A percentile compares a stretch with the other conserved stretches of the same genome.
Conservation (phyloP, 1,140 invertebrate species). For the Pissodes strobi region DNA sequence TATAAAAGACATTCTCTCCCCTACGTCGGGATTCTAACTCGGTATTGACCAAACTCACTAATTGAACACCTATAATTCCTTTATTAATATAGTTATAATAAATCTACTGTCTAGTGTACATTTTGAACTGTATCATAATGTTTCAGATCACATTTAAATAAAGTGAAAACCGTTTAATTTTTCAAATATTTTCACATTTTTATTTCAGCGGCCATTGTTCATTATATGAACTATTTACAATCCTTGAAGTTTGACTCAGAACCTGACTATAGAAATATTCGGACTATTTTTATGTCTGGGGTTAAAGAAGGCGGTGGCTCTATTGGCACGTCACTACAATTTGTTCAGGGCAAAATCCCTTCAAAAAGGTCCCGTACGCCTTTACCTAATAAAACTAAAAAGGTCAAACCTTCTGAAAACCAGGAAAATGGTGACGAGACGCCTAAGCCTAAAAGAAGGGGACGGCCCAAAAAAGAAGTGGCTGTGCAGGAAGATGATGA, state of each 20-base stretch:
- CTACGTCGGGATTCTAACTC: no score
- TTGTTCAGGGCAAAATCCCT: constrained; percentile 35
- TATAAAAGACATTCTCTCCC: no score
- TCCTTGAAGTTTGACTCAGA: constrained; percentile 71
- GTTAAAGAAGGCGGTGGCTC: constrained; percentile 55
- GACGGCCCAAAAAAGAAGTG: background rate
- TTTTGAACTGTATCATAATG: background rate
- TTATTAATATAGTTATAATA: background rate
- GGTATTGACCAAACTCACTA: background rate
- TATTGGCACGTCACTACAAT: constrained; percentile 23
- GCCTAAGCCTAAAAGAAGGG: background rate
- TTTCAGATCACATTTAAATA: no score
- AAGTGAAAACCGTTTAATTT: constrained; percentile 2
- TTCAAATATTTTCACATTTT: constrained; percentile 28
- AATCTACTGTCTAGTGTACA: background rate
- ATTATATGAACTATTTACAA: constrained; percentile 74
- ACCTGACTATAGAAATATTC: constrained; percentile 76
- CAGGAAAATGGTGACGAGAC: constrained; percentile 13
- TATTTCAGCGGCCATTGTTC: constrained; percentile 62
- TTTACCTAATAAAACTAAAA: constrained; percentile 14
- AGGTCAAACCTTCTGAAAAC: background rate
- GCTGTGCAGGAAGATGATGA: background rate
- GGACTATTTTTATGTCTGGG: constrained; percentile 65
- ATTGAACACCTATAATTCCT: background rate
- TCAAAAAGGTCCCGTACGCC: constrained; percentile 20